These are phyloP conservation scores for Serinus canaria DNA, from an alignment of 2,113 vertebrate genomes.

Conservation along the genomic window DNA sequence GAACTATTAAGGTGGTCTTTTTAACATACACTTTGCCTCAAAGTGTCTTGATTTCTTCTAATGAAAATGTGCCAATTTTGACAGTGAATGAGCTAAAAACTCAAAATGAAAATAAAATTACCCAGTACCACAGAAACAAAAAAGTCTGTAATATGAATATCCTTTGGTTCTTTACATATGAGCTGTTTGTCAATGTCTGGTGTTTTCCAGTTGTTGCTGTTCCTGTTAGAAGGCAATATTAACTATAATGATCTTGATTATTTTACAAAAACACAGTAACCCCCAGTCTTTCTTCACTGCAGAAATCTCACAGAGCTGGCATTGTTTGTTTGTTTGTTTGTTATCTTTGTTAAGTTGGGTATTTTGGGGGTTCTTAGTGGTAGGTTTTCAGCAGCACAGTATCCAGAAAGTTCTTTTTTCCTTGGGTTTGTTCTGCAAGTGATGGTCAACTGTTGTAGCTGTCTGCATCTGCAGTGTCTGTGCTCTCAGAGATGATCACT, in stretches of 20 bases:
- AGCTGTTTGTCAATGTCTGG: neutral
- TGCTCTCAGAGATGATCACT: neutral
- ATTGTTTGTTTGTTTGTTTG: neutral
- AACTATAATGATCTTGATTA: neutral
- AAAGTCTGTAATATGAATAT: neutral
- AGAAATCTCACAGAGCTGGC: neutral
- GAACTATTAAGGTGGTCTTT: neutral
- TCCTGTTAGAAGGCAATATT: neutral
- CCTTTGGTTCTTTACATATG: neutral
- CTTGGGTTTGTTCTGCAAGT: neutral
- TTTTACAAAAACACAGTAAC: neutral
- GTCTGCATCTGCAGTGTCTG: neutral
- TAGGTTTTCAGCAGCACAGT: neutral
- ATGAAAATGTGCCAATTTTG: neutral
- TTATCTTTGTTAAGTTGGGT: no score
- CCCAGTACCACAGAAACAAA: neutral
- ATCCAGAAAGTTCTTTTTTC: neutral
- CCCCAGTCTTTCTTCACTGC: neutral
- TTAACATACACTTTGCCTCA: neutral
- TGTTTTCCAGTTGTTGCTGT: neutral
- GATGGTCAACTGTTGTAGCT: neutral
- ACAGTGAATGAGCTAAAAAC: neutral
- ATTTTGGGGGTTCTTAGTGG: accelerated
- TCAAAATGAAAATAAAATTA: neutral
- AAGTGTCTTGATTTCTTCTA: neutral